Base-by-base conservation (phyloP, 1,140 invertebrate species). In the Lordiphosa collinella region DNA sequence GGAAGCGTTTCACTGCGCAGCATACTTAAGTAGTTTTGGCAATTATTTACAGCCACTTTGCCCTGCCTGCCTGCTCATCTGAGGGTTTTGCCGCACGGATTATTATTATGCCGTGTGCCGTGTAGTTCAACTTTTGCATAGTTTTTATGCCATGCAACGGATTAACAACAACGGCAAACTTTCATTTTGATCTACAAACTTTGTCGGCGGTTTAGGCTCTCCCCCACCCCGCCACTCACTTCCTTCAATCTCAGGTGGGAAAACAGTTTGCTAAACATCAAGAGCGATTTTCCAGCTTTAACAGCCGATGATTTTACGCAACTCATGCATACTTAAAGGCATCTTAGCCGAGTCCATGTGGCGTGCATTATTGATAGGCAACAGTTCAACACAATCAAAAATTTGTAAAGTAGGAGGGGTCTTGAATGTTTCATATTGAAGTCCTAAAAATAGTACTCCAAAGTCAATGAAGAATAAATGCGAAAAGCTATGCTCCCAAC, bases 1-100 rank as follows among this genome's bases (percentile, higher is more conserved):
- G 78, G 72, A 78, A 82, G 72, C 67, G 63, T 60, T 76, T 76
- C 63, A 55, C 72, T 73, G 68, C 65, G 60, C 72, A 58, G 78
- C 78, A 84, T 84, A 84, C 78, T 84, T 84, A 84, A 84, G 78
- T 84, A 84, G 78, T 84, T 84, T 84, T 78, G 78, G 78, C 78
- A 84, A 84, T 84, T 84, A 84, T 84, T 84, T 84, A 84, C 78
- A 84, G 78, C 78, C 84, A 84, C 78, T 84, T 84, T 82, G 22
- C 22, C 6, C 22, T 25, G 22, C 22, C 22, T 25, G 46, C 18
- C 62, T 58, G 58, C 63, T 66, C 63, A 66, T 66, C 63, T 56
- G 66, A 66, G 78, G 66, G 68, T 82, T 53, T 64, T 84, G 72
- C 78, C 78, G 57, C 78, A 78, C 73, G 78, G 78, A 84, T 84